Conservation (phyloP, 2,888 invertebrate species). For the Lycocerus yunnanus region DNA sequence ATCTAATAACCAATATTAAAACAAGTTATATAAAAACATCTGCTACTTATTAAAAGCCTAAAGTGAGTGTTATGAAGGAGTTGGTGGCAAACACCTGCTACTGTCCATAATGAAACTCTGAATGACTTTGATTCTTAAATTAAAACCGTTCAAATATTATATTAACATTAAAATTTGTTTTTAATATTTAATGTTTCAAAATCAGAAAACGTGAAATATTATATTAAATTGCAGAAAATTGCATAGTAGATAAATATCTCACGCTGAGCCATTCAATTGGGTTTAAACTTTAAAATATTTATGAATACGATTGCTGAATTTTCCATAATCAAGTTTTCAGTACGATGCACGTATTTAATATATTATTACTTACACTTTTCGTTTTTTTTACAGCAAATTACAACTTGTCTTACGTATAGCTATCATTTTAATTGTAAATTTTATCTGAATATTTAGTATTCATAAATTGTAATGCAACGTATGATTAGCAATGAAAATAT, state of each 20-base stretch:
- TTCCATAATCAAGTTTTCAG: not conserved
- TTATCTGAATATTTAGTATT: not conserved
- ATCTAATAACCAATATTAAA: conserved; percentile 36
- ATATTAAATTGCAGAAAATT: not conserved
- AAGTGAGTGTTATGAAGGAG: conserved; percentile 17
- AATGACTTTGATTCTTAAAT: conserved; percentile 21
- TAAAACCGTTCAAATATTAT: conserved; percentile 2
- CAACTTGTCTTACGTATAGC: not conserved
- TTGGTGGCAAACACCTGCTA: conserved; percentile 23
- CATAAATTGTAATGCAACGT: not conserved
- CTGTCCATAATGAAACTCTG: conserved; percentile 15
- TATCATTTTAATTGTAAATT: not conserved
- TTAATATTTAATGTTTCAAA: not conserved
- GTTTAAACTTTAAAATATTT: not conserved
- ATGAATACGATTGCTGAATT: not conserved
- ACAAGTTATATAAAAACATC: conserved; percentile 31
- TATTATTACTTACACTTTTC: not conserved
- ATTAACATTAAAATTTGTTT: not conserved
- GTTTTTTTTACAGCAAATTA: not conserved
- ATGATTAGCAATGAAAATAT: not conserved
- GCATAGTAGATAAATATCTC: too few relatives aligned
- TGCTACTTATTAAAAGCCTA: conserved; percentile 26
- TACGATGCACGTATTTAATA: not conserved
- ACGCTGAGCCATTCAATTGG: not conserved
- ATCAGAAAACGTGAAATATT: not conserved